A percentile compares a stretch with the other conserved stretches of the same genome.
These are phyloP conservation scores for Anguilla pacifica DNA, from an alignment of 2,797 vertebrate genomes.

Conservation along the genomic window DNA sequence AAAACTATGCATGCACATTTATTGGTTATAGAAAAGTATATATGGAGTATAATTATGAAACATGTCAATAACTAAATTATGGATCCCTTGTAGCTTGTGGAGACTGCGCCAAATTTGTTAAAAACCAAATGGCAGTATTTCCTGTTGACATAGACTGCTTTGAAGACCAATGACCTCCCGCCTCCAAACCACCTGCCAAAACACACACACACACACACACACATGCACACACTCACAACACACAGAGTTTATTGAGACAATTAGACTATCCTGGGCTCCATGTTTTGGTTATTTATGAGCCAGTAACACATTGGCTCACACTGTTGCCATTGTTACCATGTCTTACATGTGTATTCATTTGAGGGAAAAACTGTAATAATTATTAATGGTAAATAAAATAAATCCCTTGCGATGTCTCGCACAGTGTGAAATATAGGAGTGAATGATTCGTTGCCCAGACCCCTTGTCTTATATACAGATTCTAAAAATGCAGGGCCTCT, in stretches of 20 bases:
- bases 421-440: not conserved
- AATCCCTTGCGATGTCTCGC: constrained; percentile 20
- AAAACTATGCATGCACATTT: constrained; percentile 10
- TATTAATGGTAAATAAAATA: constrained; percentile 36
- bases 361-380: constrained; percentile 39
- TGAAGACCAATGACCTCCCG: not conserved
- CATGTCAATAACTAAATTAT: not conserved
- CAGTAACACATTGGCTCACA: constrained; percentile 30
- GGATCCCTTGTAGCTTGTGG: not conserved
- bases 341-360: constrained; percentile 51
- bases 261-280: not conserved
- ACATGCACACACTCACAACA: not conserved
- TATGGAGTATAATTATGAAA: not conserved
- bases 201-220: not conserved
- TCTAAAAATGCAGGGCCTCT: not conserved
- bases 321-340: constrained; percentile 44
- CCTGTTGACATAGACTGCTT: not conserved
- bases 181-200: not conserved
- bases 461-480: not conserved
- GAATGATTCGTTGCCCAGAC: not conserved
- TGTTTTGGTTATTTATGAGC: constrained; percentile 12
- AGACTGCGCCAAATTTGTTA: not conserved
- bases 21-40: not conserved
- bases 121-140: not conserved
- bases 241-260: not conserved